Evolutionary conservation across 2,113 vertebrate genomes (phyloP).

Genomic region (Phaethon lepturus): DNA sequence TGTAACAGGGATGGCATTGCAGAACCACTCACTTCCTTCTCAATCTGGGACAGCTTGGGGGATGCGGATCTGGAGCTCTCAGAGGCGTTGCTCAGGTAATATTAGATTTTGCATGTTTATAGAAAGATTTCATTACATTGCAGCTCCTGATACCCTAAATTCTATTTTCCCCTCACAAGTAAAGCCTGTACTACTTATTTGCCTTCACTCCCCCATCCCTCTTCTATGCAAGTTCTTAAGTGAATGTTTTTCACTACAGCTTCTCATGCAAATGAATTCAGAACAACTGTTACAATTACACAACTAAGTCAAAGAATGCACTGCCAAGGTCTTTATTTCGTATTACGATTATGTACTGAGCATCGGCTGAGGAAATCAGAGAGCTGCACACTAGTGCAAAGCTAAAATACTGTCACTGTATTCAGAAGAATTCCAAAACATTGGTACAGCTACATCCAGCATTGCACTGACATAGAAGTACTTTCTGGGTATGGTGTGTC

Average conservation of each 20-base stretch:
- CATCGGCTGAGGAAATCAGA: neutral
- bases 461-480: neutral
- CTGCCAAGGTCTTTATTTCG: slow-evolving; percentile 55
- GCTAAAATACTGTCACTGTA: neutral
- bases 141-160: neutral
- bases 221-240: neutral
- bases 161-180: neutral
- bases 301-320: slow-evolving; percentile 40
- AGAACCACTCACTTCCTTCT: neutral
- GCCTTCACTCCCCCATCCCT: neutral
- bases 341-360: neutral
- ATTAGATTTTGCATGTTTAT: neutral
- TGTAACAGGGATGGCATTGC: accelerated
- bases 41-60: neutral
- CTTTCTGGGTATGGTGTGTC: neutral
- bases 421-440: neutral
- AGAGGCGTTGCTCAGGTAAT: neutral
- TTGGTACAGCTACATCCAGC: neutral
- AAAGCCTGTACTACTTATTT: neutral
- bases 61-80: neutral
- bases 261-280: slow-evolving; percentile 68
- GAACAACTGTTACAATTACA: slow-evolving; percentile 63
- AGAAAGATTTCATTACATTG: neutral
- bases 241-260: slow-evolving; percentile 10
- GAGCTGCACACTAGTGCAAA: neutral